Conservation (phyloP, 64 coral and sea anemone species). For the Montipora capricornis region DNA sequence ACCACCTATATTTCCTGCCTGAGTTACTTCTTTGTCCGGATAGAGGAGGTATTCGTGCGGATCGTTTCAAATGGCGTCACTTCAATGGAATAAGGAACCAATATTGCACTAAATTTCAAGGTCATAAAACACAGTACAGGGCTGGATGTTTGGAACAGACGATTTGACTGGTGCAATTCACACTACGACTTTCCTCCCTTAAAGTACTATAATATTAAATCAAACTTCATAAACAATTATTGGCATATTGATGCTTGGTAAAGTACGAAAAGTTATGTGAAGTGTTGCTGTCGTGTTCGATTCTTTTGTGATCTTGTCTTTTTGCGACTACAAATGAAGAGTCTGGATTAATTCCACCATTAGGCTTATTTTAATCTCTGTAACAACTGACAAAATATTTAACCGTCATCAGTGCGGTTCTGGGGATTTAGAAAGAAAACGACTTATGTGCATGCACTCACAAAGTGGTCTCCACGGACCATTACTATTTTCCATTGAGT, state of each 20-base stretch:
- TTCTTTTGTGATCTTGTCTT: background rate
- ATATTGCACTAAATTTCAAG: background rate
- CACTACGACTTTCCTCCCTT: background rate
- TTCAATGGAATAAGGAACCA: background rate
- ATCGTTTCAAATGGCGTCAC: background rate
- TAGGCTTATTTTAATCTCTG: background rate
- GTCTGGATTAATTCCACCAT: background rate
- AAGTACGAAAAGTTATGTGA: background rate
- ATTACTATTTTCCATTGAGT: no score
- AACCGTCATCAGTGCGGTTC: background rate
- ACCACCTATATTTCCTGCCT: background rate
- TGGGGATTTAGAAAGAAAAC: no score
- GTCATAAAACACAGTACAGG: background rate
- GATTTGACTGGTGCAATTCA: background rate
- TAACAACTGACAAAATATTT: background rate
- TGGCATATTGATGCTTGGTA: background rate
- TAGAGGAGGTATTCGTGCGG: background rate
- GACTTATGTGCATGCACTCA: no score
- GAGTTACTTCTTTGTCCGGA: background rate
- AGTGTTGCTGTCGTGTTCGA: background rate
- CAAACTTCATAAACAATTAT: background rate
- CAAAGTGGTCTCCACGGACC: no score
- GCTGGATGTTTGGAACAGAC: background rate
- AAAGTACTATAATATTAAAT: background rate
- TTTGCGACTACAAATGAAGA: background rate